Evolutionary conservation across 2,888 invertebrate genomes (phyloP).

Genomic region (Branchellion lobata): DNA sequence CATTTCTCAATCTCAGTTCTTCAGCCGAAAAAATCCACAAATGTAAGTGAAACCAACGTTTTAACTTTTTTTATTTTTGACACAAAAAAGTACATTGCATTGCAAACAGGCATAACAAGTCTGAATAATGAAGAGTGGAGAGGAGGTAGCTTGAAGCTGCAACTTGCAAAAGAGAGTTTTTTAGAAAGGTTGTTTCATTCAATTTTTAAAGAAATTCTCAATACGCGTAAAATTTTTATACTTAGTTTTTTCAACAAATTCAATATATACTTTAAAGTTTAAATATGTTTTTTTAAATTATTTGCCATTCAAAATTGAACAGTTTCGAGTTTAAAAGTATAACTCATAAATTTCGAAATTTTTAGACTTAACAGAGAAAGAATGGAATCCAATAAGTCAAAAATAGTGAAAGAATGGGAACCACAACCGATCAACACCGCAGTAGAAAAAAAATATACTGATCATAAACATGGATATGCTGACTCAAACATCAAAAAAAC

Average conservation of each 20-base stretch:
- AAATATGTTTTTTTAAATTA: too few relatives aligned
- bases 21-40: constrained; percentile 29
- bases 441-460: too few relatives aligned
- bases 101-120: constrained; percentile 8
- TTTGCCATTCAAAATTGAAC: too few relatives aligned
- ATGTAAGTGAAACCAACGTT: background rate
- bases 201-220: background rate
- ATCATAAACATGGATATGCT: too few relatives aligned
- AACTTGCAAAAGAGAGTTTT: constrained; percentile 37
- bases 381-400: background rate
- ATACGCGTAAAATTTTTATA: too few relatives aligned
- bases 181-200: constrained; percentile 27
- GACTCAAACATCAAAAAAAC: too few relatives aligned
- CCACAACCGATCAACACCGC: too few relatives aligned
- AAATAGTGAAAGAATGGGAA: constrained; percentile 10
- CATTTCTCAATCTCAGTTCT: constrained; percentile 27
- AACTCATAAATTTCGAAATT: too few relatives aligned
- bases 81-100: background rate
- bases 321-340: too few relatives aligned
- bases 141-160: constrained; percentile 17
- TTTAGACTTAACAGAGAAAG: constrained; percentile 15
- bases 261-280: too few relatives aligned
- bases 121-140: constrained; percentile 25
- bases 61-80: too few relatives aligned
- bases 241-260: too few relatives aligned